Evolutionary conservation across 2,888 invertebrate species (phyloP).

Genomic region (Tanytarsus gracilentus): DNA sequence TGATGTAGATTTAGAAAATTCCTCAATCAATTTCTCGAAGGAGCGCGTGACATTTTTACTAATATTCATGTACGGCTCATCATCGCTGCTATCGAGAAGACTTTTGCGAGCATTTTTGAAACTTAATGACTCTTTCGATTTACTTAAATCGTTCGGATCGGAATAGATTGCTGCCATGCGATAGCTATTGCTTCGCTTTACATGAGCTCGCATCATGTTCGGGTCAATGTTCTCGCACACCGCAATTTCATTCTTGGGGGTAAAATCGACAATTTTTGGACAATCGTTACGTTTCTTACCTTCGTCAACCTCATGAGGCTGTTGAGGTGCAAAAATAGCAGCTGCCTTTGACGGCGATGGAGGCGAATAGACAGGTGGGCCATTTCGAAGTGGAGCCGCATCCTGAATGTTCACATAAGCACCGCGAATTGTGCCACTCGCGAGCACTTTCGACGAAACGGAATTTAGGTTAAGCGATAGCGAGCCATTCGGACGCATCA

Average conservation of each 20-base stretch:
- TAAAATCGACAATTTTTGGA: constrained; percentile 26
- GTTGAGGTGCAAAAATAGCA: constrained; percentile 19
- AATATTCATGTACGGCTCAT: constrained; percentile 22
- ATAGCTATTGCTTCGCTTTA: constrained; percentile 78
- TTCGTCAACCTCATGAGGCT: constrained; percentile 51
- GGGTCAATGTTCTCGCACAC: constrained; percentile 37
- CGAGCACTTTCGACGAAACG: constrained; percentile 31
- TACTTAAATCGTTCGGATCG: constrained; percentile 44
- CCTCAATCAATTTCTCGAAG: constrained; percentile 41
- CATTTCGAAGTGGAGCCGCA: constrained; percentile 35
- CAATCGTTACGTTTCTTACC: constrained; percentile 33
- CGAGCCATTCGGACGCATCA: constrained; percentile 46
- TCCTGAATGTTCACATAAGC: constrained; percentile 67
- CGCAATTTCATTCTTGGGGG: constrained; percentile 18
- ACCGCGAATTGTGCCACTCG: constrained; percentile 42
- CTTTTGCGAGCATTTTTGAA: background rate
- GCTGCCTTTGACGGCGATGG: constrained; percentile 22
- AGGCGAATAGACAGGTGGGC: constrained; percentile 24
- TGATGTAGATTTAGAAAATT: constrained; percentile 38
- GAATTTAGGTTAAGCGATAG: constrained; percentile 32
- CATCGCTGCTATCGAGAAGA: constrained; percentile 4
- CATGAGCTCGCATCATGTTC: constrained; percentile 41
- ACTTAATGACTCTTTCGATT: constrained; percentile 16
- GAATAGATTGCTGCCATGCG: constrained; percentile 62
- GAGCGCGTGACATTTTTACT: constrained; percentile 28